A percentile compares a stretch with the other conserved stretches of the same genome.
These are phyloP conservation scores for Psephotus haematonotus DNA, from an alignment of 2,113 vertebrate species.

Conservation along the genomic window DNA sequence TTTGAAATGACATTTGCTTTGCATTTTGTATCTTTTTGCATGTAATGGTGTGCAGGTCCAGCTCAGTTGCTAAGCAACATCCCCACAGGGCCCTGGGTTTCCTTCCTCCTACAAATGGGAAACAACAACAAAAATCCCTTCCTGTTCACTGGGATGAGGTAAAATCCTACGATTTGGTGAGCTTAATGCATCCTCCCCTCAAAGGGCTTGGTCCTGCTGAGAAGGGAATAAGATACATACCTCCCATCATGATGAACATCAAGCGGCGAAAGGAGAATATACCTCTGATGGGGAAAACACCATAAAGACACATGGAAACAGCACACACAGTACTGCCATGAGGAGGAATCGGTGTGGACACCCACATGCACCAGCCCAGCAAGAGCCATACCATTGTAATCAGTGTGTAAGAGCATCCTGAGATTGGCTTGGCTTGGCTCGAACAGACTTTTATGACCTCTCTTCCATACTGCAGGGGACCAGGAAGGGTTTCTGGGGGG, in stretches of 20 bases:
- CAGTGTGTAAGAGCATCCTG: rapidly evolving
- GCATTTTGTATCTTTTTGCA: not conserved
- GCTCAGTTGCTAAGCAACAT: constrained; percentile 62
- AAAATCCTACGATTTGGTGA: not conserved
- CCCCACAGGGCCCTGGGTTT: constrained; percentile 12
- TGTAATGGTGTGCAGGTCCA: not conserved
- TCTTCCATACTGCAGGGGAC: rapidly evolving
- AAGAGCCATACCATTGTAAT: not conserved
- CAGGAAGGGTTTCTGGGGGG: not conserved
- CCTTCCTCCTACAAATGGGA: constrained; percentile 31
- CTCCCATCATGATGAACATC: not conserved
- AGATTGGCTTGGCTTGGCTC: not conserved
- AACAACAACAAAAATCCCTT: not conserved
- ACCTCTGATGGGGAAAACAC: not conserved
- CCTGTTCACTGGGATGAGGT: not conserved
- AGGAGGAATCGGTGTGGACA: not conserved
- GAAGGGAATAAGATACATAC: not conserved
- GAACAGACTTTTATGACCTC: not conserved
- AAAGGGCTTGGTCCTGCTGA: not conserved
- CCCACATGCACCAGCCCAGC: not conserved
- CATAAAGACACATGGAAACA: not conserved
- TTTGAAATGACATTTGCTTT: not conserved
- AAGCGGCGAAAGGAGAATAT: not conserved
- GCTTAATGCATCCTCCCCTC: not conserved
- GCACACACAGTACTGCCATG: not conserved